These are phyloP conservation scores for Lithophane socia DNA, from an alignment of 2,888 invertebrate species.

Conservation along the genomic window DNA sequence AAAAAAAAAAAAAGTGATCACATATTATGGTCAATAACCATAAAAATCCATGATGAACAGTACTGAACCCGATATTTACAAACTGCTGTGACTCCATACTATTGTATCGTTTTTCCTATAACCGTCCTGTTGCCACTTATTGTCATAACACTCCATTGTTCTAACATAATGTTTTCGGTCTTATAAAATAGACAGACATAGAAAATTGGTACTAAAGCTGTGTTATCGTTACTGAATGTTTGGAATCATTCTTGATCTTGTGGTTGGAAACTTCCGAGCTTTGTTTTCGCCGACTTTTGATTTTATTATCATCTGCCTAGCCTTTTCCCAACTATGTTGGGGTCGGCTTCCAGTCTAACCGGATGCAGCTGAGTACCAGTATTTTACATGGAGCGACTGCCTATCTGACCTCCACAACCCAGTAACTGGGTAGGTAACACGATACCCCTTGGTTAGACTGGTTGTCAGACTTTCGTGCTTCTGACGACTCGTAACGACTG, in stretches of 20 bases:
- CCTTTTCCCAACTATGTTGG: too few relatives aligned
- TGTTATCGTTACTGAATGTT: conserved; percentile 46
- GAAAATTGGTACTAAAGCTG: conserved; percentile 59
- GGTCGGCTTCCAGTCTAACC: too few relatives aligned
- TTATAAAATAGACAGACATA: conserved; percentile 57
- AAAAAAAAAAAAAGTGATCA: too few relatives aligned
- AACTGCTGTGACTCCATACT: conserved; percentile 53
- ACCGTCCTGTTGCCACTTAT: conserved; percentile 52
- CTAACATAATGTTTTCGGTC: conserved; percentile 57
- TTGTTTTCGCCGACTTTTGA: neutral
- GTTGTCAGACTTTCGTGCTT: too few relatives aligned
- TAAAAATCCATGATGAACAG: conserved; percentile 33
- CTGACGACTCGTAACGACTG: too few relatives aligned
- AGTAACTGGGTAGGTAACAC: too few relatives aligned
- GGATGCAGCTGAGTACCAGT: too few relatives aligned
- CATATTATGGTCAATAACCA: neutral
- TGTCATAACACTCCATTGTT: conserved; percentile 73
- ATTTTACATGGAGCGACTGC: too few relatives aligned
- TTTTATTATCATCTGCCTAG: neutral
- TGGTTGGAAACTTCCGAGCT: conserved; percentile 14
- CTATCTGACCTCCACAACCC: too few relatives aligned
- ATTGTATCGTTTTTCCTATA: conserved; percentile 71
- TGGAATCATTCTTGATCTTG: conserved; percentile 41
- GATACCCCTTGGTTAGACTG: too few relatives aligned
- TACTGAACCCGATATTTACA: conserved; percentile 64